phyloP scores from a whole-genome alignment of 53 echinoderm and acorn worm genomes.

The Zoroaster sp. region DNA sequence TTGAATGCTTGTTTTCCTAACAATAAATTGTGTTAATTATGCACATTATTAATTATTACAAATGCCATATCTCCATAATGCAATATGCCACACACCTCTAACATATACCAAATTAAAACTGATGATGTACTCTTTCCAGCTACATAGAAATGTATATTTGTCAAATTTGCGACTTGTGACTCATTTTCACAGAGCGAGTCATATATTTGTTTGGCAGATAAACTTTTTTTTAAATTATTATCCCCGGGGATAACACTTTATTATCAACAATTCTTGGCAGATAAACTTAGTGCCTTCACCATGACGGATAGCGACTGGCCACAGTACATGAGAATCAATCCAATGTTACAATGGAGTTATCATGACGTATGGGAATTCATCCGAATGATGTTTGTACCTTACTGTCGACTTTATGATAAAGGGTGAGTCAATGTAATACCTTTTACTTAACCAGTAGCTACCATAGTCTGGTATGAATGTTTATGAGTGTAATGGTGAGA shows the following conservation, averaged over 20 bases:
- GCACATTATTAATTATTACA: no score
- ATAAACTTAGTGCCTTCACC: conserved; percentile 65
- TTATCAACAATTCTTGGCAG: conserved; percentile 33
- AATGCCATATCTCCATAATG: no score
- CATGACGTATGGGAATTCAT: conserved; percentile 82
- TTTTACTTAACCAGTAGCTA: neutral
- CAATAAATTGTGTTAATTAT: no score
- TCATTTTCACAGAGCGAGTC: no score
- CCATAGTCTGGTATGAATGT: neutral
- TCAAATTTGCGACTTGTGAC: no score
- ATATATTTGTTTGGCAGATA: no score
- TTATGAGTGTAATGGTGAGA: neutral
- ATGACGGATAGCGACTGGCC: conserved; percentile 93
- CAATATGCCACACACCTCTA: no score
- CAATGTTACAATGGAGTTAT: conserved; percentile 68
- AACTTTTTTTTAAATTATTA: neutral
- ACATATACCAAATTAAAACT: no score
- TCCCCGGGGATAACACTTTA: neutral
- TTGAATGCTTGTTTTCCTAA: no score
- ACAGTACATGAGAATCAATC: conserved; percentile 91
- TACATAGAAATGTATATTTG: neutral
- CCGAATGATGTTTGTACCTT: conserved; percentile 74
- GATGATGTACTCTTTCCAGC: no score
- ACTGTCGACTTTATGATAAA: conserved; percentile 91
- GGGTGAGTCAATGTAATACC: conserved; percentile 65